Percentiles rank a stretch among this genome's conserved stretches.
Conservation (phyloP, 2,113 vertebrate genomes). For the Anoplopoma fimbria region DNA sequence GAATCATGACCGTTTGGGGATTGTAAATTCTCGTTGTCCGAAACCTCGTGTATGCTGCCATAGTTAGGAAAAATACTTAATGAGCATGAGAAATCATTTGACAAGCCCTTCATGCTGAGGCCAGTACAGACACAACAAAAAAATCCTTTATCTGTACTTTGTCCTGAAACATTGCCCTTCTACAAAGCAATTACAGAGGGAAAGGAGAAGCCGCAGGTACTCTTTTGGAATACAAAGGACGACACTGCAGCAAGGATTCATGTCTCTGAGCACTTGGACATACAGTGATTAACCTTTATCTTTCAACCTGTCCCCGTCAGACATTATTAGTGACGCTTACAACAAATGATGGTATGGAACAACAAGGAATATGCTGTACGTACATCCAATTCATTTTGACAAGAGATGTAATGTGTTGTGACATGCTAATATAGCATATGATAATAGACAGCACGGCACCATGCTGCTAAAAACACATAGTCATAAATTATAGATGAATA, state of each 20-base stretch:
- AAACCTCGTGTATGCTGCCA: too few relatives aligned
- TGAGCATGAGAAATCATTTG: constrained; percentile 24
- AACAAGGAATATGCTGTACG: constrained; percentile 38
- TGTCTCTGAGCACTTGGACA: constrained; percentile 54
- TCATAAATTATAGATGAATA: neutral
- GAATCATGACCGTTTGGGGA: too few relatives aligned
- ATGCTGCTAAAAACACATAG: neutral
- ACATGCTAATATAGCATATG: neutral
- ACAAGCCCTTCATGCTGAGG: neutral
- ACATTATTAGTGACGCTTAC: constrained; percentile 66
- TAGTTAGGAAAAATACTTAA: constrained; percentile 24
- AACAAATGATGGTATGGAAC: constrained; percentile 42
- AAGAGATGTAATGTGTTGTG: neutral
- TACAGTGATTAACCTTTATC: constrained; percentile 79
- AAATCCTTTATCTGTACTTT: constrained; percentile 51
- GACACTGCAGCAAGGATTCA: constrained; percentile 42
- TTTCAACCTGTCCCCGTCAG: constrained; percentile 66
- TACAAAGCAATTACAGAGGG: constrained; percentile 58
- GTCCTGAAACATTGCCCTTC: constrained; percentile 50
- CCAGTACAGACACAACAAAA: constrained; percentile 51
- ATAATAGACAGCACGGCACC: neutral
- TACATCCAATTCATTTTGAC: constrained; percentile 4
- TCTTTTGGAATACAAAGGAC: constrained; percentile 69
- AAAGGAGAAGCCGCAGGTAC: constrained; percentile 45
- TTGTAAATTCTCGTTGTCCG: too few relatives aligned